These are phyloP conservation scores for Ornithorhynchus anatinus DNA, from an alignment of 2,113 vertebrate genomes.

Conservation along the genomic window DNA sequence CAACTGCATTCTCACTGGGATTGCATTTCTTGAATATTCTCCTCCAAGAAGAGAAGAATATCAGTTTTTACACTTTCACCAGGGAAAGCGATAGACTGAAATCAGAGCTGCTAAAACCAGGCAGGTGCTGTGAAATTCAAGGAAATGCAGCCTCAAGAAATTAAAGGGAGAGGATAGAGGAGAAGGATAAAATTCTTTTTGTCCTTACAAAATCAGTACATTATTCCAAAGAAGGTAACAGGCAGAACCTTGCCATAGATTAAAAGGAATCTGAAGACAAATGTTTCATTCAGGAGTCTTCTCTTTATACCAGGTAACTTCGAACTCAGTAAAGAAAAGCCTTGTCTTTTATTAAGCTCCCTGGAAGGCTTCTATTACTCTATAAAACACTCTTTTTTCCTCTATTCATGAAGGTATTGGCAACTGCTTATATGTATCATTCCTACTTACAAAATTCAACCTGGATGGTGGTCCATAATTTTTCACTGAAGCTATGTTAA, in stretches of 20 bases:
- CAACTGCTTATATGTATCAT: slow-evolving; percentile 14
- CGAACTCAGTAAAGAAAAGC: slow-evolving; percentile 78
- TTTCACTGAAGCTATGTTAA: slow-evolving; percentile 28
- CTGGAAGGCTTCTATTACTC: slow-evolving; percentile 66
- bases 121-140: slow-evolving; percentile 72
- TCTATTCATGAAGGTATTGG: slow-evolving; percentile 27
- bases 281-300: slow-evolving; percentile 82
- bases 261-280: slow-evolving; percentile 80
- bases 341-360: slow-evolving; percentile 79
- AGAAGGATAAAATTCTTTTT: slow-evolving; percentile 71
- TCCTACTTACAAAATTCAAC: slow-evolving; percentile 47
- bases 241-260: slow-evolving; percentile 68
- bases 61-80: slow-evolving; percentile 64
- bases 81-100: slow-evolving; percentile 61
- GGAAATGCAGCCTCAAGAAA: slow-evolving; percentile 62
- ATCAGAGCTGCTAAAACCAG: slow-evolving; percentile 64
- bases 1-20: slow-evolving; percentile 65
- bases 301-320: slow-evolving; percentile 84
- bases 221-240: slow-evolving; percentile 77
- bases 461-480: slow-evolving; percentile 11
- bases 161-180: slow-evolving; percentile 61
- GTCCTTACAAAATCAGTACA: slow-evolving; percentile 73
- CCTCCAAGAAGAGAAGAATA: slow-evolving; percentile 54
- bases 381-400: slow-evolving; percentile 35
- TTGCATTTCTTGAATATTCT: slow-evolving; percentile 73